Evolutionary conservation across 2,113 vertebrate genomes (phyloP).

Genomic region (Macrotis lagotis): DNA sequence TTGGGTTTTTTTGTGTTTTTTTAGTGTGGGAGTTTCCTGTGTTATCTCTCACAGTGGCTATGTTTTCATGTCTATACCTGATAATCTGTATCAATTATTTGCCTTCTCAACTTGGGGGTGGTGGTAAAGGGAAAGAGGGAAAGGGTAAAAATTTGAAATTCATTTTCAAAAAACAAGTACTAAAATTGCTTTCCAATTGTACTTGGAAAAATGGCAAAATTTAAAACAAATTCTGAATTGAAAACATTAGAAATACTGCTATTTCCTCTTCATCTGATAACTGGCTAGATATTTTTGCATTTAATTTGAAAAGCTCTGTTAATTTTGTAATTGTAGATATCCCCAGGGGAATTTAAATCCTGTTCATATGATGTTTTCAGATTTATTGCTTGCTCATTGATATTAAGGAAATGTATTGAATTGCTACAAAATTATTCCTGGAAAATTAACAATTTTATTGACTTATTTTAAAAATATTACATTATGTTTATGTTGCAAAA

Average conservation of each 20-base stretch:
- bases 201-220: background rate
- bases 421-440: constrained; percentile 21
- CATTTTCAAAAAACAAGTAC: background rate
- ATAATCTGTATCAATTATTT: background rate
- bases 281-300: constrained; percentile 28
- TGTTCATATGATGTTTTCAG: constrained; percentile 10
- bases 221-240: background rate
- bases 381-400: constrained; percentile 31
- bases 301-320: background rate
- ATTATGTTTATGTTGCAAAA: constrained; percentile 23
- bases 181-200: background rate
- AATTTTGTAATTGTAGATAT: constrained; percentile 46
- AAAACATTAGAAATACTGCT: background rate
- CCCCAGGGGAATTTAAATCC: constrained; percentile 26
- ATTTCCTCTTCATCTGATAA: constrained; percentile 9
- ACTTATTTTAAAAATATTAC: constrained; percentile 45
- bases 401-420: constrained; percentile 44
- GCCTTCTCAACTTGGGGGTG: background rate
- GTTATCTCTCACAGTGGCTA: background rate
- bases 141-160: background rate
- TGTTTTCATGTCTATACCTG: background rate
- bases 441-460: constrained; percentile 41
- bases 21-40: background rate
- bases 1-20: background rate
- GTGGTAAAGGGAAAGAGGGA: background rate